phyloP scores from a whole-genome alignment of 2,797 vertebrate species.

The Channallabes apus region DNA sequence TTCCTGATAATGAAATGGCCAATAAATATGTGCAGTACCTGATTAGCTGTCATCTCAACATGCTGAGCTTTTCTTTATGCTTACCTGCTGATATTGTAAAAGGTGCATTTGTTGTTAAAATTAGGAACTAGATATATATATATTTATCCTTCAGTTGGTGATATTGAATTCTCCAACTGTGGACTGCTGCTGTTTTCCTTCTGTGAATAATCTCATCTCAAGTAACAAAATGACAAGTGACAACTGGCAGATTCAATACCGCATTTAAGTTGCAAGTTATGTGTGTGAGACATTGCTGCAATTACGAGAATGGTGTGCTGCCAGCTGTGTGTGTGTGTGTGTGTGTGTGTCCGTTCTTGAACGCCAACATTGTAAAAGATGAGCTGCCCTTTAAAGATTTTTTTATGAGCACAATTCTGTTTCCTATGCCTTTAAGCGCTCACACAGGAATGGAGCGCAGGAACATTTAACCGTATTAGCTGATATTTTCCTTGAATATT shows the following conservation, averaged over 20 bases:
- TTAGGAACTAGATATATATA: background rate
- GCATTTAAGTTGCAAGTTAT: background rate
- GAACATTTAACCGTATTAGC: constrained; percentile 27
- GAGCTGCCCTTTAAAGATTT: constrained; percentile 33
- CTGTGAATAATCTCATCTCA: background rate
- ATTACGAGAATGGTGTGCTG: background rate
- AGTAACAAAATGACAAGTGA: constrained; percentile 7
- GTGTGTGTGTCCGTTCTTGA: constrained; percentile 13
- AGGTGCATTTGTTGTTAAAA: background rate
- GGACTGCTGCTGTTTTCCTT: background rate
- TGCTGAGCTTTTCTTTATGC: background rate
- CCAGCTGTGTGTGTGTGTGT: constrained; percentile 18
- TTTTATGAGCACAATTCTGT: background rate
- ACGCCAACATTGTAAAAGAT: constrained; percentile 28
- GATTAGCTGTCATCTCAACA: background rate
- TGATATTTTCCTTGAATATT: constrained; percentile 1
- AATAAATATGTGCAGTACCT: background rate
- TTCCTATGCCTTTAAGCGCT: background rate
- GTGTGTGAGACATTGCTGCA: constrained; percentile 13
- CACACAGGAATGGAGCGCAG: background rate
- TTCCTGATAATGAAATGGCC: background rate
- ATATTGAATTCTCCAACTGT: background rate
- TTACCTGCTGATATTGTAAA: constrained; percentile 1
- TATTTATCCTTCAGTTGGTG: background rate
- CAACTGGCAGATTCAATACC: background rate